Base-by-base conservation (phyloP, 2,113 vertebrate species). In the Sapayoa aenigma region DNA sequence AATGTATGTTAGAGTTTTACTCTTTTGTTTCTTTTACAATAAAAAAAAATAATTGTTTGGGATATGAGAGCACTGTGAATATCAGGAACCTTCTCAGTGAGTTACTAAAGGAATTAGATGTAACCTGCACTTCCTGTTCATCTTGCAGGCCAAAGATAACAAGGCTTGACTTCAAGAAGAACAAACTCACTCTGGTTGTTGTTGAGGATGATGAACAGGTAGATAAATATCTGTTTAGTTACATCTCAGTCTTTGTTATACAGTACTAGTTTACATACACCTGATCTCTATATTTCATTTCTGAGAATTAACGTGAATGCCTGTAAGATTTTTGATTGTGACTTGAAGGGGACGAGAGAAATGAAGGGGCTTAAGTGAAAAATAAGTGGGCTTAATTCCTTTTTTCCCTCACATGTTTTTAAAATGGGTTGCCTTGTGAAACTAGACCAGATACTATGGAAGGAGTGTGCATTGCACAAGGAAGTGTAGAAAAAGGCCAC, bases 201-300 rank as follows among this genome's bases (percentile, higher is more conserved):
- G 99, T 99, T 94, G 99, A 99, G 97, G 99, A 99, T 93, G 99
- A 99, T 89, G 99, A 99, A 55, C 99, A 99, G 98, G 99, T 99
- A 97, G 78, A 89, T 94, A 77, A 92, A 39, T 56, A 66, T 39
- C n/a, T 68, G 6, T 83, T 87, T 65, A 53, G 65, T 76, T 87
- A n/a, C 17, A 25, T 77, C n/a, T 76, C 46, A 17, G 27, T 78
- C 35, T 82, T 89, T 22, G 66, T 91, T 93, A 55, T 44, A 24
- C 5, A 20, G 31, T 55, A 8, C 22, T 80, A 25, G 22, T 78
- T 83, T 67, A 28, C 30, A 12, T 75, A 15, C 6, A 75, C 13
- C 65, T 24, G 65, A 56, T 63, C 27, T n/a, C 50, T 63, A 13
- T 55, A 14, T 91, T 81, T 68, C 53, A 76, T 23, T 83, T 73